These are phyloP conservation scores for Calephelis perditalis DNA, from an alignment of 2,888 invertebrate species.

Conservation along the genomic window DNA sequence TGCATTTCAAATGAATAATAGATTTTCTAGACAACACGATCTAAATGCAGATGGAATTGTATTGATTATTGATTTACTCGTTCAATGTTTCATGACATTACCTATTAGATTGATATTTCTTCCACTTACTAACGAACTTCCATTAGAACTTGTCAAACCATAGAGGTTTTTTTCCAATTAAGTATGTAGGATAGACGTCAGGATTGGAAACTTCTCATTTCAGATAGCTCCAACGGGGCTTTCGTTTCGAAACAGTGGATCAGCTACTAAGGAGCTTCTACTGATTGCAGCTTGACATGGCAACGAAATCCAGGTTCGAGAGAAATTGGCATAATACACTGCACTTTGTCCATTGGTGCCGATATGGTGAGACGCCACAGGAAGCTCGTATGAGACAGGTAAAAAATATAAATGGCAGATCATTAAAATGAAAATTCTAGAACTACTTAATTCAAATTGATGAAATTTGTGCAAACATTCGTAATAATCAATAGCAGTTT, in stretches of 20 bases:
- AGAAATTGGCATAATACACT: slow-evolving; percentile 83
- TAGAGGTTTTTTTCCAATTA: slow-evolving; percentile 29
- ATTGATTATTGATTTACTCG: background rate
- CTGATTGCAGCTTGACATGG: slow-evolving; percentile 78
- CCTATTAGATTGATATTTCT: background rate
- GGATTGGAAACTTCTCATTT: slow-evolving; percentile 76
- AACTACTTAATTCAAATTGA: slow-evolving; percentile 27
- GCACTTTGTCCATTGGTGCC: slow-evolving; percentile 84
- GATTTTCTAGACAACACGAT: slow-evolving; percentile 1
- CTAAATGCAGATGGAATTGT: background rate
- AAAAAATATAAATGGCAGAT: slow-evolving; percentile 37
- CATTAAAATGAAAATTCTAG: slow-evolving; percentile 34
- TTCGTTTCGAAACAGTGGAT: slow-evolving; percentile 67
- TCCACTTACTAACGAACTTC: background rate
- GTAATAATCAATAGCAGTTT: slow-evolving; percentile 9
- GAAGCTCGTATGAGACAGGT: slow-evolving; percentile 84
- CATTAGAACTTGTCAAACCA: slow-evolving; percentile 26
- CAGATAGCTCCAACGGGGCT: slow-evolving; percentile 71
- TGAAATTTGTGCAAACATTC: slow-evolving; percentile 27
- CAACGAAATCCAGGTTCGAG: slow-evolving; percentile 77
- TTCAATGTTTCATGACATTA: background rate
- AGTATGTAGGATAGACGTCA: slow-evolving; percentile 50
- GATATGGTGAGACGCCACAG: slow-evolving; percentile 83
- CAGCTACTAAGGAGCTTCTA: slow-evolving; percentile 74
- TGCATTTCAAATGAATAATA: slow-evolving; percentile 11